A percentile compares a stretch with the other conserved stretches of the same genome.
Evolutionary conservation across 2,888 invertebrate species (phyloP).

Genomic region (Tipula unca): DNA sequence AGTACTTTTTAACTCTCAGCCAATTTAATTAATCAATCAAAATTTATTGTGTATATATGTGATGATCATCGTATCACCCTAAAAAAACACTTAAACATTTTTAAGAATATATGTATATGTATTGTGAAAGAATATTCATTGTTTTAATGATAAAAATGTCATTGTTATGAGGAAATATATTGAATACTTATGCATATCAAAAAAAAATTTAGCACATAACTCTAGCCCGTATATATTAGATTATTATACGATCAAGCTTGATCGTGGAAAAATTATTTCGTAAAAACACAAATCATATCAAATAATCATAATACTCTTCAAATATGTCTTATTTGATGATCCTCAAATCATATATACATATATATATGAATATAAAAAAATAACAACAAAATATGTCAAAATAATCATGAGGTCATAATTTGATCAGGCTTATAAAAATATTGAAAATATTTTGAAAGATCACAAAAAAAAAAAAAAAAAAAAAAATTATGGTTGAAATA

Average conservation of each 20-base stretch:
- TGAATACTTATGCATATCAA: background rate
- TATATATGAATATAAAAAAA: background rate
- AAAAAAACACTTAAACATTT: background rate
- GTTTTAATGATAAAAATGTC: background rate
- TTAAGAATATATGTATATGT: background rate
- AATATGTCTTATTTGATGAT: conserved; percentile 4
- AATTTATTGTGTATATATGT: background rate
- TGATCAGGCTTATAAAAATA: conserved; percentile 14
- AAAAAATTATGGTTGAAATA: background rate
- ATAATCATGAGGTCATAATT: conserved; percentile 14
- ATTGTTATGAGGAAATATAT: background rate
- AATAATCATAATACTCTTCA: conserved; percentile 8
- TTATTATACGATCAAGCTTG: background rate
- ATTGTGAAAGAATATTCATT: background rate
- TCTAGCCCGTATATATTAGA: background rate
- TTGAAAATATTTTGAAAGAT: conserved; percentile 14
- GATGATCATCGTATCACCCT: background rate
- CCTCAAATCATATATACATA: background rate
- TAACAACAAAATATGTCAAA: background rate
- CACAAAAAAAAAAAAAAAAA: background rate
- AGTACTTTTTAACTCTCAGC: background rate
- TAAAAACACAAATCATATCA: background rate
- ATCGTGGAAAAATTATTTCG: background rate
- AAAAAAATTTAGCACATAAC: background rate
- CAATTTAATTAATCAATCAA: conserved; percentile 8